Evolutionary conservation across 1,140 invertebrate genomes (phyloP).

Genomic region (Rhopalosiphum padi): DNA sequence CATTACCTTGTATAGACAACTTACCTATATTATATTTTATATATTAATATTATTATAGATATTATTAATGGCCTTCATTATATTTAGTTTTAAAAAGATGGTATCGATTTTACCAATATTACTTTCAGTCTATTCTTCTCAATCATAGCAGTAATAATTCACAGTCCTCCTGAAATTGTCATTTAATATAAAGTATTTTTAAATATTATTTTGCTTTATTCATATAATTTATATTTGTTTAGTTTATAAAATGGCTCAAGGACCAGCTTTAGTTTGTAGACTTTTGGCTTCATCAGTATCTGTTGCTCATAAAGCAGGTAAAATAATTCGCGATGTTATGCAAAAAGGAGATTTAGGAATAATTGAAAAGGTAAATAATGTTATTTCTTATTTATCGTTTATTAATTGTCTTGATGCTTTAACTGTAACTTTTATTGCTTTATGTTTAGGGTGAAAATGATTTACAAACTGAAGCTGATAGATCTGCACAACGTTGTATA

Average conservation of each 20-base stretch:
- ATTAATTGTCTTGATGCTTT: background rate
- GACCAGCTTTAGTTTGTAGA: slow-evolving; percentile 70
- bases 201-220: background rate
- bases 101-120: background rate
- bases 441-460: slow-evolving; percentile 71
- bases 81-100: background rate
- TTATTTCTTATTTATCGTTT: background rate
- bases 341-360: slow-evolving; percentile 87
- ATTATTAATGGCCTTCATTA: background rate
- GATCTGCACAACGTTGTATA: slow-evolving; percentile 92
- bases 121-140: background rate
- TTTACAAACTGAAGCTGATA: slow-evolving; percentile 96
- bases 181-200: slow-evolving; percentile 37
- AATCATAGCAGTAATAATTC: background rate
- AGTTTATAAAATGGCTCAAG: slow-evolving; percentile 67
- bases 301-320: slow-evolving; percentile 81
- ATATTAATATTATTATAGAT: background rate
- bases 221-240: background rate
- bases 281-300: slow-evolving; percentile 79
- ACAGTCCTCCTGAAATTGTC: slow-evolving; percentile 19
- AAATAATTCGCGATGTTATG: slow-evolving; percentile 90
- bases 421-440: background rate
- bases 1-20: slow-evolving; percentile 61
- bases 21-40: background rate
- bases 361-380: slow-evolving; percentile 79